Evolutionary conservation across 2,888 invertebrate species (phyloP).

Genomic region (Tachina fera): DNA sequence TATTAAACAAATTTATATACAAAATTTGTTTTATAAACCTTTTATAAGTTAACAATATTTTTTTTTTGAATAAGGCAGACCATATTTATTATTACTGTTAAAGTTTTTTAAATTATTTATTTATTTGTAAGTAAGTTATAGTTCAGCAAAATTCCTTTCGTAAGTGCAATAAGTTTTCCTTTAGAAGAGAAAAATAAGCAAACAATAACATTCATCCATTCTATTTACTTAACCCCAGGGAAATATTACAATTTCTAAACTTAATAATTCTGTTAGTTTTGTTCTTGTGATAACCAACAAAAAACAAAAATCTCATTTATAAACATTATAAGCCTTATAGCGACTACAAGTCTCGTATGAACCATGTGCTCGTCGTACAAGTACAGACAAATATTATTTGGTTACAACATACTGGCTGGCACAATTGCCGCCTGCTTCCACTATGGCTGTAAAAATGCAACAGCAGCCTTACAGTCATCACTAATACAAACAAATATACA

Average conservation of each 20-base stretch:
- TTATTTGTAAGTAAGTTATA: too few relatives aligned
- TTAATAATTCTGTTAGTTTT: not conserved
- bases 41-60: too few relatives aligned
- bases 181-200: too few relatives aligned
- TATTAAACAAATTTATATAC: too few relatives aligned
- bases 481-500: conserved; percentile 7
- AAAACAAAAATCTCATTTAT: not conserved
- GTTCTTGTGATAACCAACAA: not conserved
- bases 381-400: not conserved
- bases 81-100: too few relatives aligned
- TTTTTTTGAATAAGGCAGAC: too few relatives aligned
- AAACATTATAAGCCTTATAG: conserved; percentile 33
- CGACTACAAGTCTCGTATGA: conserved; percentile 61
- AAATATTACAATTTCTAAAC: conserved; percentile 1
- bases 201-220: not conserved
- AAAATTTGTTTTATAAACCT: too few relatives aligned
- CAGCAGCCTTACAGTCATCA: conserved; percentile 1
- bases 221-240: not conserved
- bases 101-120: too few relatives aligned
- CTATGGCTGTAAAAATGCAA: conserved; percentile 44
- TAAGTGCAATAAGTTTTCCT: too few relatives aligned
- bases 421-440: conserved; percentile 45
- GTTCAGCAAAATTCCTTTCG: too few relatives aligned
- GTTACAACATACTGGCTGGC: conserved; percentile 52
- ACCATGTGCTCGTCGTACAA: not conserved